These are phyloP conservation scores for Pseudomyrmex flavicornis DNA, from an alignment of 1,140 invertebrate genomes.

Conservation along the genomic window DNA sequence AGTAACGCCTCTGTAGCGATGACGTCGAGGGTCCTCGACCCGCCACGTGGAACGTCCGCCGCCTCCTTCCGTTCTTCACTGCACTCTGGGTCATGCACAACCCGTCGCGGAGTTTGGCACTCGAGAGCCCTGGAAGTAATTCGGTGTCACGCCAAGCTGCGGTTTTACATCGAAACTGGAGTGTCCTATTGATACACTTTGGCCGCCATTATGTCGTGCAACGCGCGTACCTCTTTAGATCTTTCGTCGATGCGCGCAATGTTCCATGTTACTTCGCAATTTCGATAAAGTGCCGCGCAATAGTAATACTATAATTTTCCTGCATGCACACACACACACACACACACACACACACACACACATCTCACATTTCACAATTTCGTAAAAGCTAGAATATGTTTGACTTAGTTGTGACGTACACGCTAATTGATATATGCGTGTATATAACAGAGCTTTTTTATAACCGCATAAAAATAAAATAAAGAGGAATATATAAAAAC, in stretches of 20 bases:
- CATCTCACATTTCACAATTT: slow-evolving; percentile 5
- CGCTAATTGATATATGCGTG: background rate
- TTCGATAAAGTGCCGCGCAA: background rate
- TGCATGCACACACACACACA: too few relatives aligned
- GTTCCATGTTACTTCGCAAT: slow-evolving; percentile 20
- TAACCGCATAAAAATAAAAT: background rate
- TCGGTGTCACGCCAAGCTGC: slow-evolving; percentile 81
- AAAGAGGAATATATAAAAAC: background rate
- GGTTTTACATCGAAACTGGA: slow-evolving; percentile 81
- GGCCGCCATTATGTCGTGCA: slow-evolving; percentile 35
- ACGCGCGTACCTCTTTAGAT: slow-evolving; percentile 11
- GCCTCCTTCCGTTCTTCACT: slow-evolving; percentile 63
- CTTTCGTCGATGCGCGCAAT: slow-evolving; percentile 9
- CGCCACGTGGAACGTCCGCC: slow-evolving; percentile 76
- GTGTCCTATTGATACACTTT: slow-evolving; percentile 70
- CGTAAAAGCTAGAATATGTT: slow-evolving; percentile 12
- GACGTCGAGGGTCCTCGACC: slow-evolving; percentile 81
- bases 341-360: background rate
- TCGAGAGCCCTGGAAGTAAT: slow-evolving; percentile 79
- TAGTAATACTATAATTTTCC: background rate
- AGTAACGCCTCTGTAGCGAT: slow-evolving; percentile 75
- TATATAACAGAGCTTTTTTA: background rate
- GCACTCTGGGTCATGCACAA: slow-evolving; percentile 64
- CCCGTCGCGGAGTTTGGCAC: slow-evolving; percentile 50
- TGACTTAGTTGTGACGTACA: slow-evolving; percentile 8